Base-by-base conservation (phyloP, 2,113 vertebrate species). In the Hippocampus zosterae region DNA sequence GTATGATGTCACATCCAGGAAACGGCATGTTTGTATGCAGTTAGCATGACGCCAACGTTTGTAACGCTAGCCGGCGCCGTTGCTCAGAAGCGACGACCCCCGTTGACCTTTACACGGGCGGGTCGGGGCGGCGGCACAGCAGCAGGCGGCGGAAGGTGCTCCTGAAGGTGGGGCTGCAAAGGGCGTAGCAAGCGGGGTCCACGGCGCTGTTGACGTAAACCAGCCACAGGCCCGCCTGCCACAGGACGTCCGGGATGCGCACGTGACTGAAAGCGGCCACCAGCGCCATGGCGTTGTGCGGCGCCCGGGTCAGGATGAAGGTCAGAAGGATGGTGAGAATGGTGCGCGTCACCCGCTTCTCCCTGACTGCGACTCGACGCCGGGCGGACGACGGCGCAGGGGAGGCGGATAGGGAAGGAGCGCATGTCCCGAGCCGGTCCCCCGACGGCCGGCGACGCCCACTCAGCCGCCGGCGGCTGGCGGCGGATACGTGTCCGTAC, bases 201-300 rank as follows among this genome's bases (percentile, higher is more conserved):
- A 97, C 91, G 82, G 95, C 92, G 85, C 95, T 98, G 92, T 98
- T 98, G 88, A 98, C 83, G 0, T 98, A 98, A 78, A 95, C 95
- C 79, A 98, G 92, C 95, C 96, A 98, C 88, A 94, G 96, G 41
- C 96, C 95, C 0, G 93, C 88, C 64, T 75, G 91, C 95, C 96
- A 98, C 73, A 95, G 88, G 0, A 88, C 86, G 2, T 92, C 83
- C 0, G 95, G 94, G n/a, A 98, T 80, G 0, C 94, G 93, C 56
- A 85, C 84, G 55, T 90, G 90, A 10, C 94, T 95, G 89, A 97
- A 96, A 72, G 96, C 92, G 56, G 93, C 95, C n/a, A 96, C 88
- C 42, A 96, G 91, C 5, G 97, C 95, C 95, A 98, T 94, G 69
- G 97, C 87, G 0, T 96, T 97, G 83, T 97, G 96, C 0, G 96